Evolutionary conservation across 2,888 invertebrate species (phyloP).

Genomic region (Eupithecia vulgata): DNA sequence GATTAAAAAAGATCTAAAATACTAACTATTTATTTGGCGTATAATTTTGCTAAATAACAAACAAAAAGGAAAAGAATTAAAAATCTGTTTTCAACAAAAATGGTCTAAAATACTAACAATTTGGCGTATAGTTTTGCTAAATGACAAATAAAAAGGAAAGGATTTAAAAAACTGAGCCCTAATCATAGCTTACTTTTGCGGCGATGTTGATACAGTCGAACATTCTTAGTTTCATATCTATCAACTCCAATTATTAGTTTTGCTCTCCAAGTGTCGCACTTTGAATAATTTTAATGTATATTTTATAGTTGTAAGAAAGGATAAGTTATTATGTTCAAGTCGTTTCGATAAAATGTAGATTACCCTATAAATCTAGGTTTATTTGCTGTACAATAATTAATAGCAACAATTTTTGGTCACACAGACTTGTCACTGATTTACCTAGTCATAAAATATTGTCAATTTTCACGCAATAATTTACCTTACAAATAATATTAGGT

Average conservation of each 20-base stretch:
- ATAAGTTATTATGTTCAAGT: slow-evolving; percentile 27
- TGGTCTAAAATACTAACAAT: too few species aligned
- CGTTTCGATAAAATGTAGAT: slow-evolving; percentile 30
- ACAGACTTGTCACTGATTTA: slow-evolving; percentile 6
- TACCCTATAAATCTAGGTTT: slow-evolving; percentile 28
- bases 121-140: too few species aligned
- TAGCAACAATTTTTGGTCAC: slow-evolving; percentile 25
- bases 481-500: background rate
- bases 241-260: background rate
- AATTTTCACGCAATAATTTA: slow-evolving; percentile 15
- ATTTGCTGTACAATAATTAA: slow-evolving; percentile 30
- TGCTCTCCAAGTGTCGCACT: slow-evolving; percentile 21
- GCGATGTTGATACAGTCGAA: background rate
- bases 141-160: background rate
- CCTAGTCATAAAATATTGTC: slow-evolving; percentile 12
- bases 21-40: too few species aligned
- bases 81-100: too few species aligned
- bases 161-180: background rate
- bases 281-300: slow-evolving; percentile 37
- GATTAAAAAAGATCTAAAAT: too few species aligned
- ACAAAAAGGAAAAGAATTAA: background rate
- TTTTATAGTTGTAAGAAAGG: slow-evolving; percentile 32
- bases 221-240: slow-evolving; percentile 7
- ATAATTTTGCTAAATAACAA: too few species aligned
- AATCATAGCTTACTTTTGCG: too few species aligned